These are phyloP conservation scores for Argyresthia goedartella DNA, from an alignment of 2,888 invertebrate genomes.

Conservation along the genomic window DNA sequence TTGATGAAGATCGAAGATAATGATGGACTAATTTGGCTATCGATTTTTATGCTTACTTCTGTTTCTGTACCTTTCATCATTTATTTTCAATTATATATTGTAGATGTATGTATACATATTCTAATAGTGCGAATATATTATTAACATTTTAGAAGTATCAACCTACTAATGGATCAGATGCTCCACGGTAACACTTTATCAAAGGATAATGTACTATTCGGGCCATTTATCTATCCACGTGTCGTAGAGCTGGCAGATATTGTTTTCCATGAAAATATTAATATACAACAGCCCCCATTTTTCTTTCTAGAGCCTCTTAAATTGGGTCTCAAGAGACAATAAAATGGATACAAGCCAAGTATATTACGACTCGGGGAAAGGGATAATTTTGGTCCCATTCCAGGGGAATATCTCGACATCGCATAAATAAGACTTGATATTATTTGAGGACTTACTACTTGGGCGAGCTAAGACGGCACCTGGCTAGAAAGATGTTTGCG, in stretches of 20 bases:
- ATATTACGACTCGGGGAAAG: background rate
- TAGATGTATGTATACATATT: background rate
- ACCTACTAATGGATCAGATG: background rate
- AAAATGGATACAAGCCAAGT: slow-evolving; percentile 1
- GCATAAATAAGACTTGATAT: no score
- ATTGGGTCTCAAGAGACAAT: slow-evolving; percentile 2
- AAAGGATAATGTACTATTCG: background rate
- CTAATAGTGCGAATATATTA: background rate
- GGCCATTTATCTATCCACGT: slow-evolving; percentile 1
- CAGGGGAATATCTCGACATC: no score
- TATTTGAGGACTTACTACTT: no score
- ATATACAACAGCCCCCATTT: slow-evolving; percentile 2
- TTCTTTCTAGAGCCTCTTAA: slow-evolving; percentile 2
- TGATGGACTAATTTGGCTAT: background rate
- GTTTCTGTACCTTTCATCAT: background rate
- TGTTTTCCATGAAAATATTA: slow-evolving; percentile 6
- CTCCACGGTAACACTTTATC: no score
- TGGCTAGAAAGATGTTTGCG: no score
- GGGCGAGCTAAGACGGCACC: no score
- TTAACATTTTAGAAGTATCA: no score
- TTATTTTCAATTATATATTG: background rate
- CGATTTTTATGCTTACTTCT: background rate
- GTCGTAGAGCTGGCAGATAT: slow-evolving; percentile 4
- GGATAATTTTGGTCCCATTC: background rate
- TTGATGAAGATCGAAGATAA: no score